These are phyloP conservation scores for Momotus momota DNA, from an alignment of 2,797 vertebrate species.

Conservation along the genomic window DNA sequence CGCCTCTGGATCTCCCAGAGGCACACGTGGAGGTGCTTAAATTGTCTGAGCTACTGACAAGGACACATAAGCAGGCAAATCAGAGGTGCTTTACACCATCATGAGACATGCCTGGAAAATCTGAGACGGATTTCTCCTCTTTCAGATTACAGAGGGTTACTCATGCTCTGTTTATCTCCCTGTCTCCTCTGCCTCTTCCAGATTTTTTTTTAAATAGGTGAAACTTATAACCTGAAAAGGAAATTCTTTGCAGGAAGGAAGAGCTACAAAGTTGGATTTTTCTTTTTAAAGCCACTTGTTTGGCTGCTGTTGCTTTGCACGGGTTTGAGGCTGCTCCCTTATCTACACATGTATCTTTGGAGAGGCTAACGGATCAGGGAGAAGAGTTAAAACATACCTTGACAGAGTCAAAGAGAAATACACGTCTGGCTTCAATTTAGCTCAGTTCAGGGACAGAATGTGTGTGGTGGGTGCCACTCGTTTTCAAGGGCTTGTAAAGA, in stretches of 20 bases:
- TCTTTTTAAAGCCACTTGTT: neutral
- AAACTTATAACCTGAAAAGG: conserved; percentile 31
- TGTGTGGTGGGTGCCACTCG: neutral
- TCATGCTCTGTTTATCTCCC: neutral
- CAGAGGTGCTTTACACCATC: neutral
- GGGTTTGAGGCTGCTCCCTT: neutral
- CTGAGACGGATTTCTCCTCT: neutral
- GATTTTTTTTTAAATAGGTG: neutral
- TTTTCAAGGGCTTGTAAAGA: conserved; percentile 3
- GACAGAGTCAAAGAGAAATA: conserved; percentile 24
- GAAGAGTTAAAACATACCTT: conserved; percentile 31
- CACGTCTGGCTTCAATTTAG: conserved; percentile 25
- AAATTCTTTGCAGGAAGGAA: conserved; percentile 4
- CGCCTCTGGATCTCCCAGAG: neutral
- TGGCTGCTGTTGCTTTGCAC: neutral
- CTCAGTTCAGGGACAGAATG: neutral
- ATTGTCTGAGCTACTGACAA: neutral
- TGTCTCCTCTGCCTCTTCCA: neutral
- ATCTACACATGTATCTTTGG: conserved; percentile 5
- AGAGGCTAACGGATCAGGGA: neutral
- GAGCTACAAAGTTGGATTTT: neutral
- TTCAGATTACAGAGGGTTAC: neutral
- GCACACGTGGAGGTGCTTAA: neutral
- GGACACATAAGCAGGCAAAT: neutral
- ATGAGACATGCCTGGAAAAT: neutral